Evolutionary conservation across 1,140 invertebrate species (phyloP).

Genomic region (Drosophila ogumai): DNA sequence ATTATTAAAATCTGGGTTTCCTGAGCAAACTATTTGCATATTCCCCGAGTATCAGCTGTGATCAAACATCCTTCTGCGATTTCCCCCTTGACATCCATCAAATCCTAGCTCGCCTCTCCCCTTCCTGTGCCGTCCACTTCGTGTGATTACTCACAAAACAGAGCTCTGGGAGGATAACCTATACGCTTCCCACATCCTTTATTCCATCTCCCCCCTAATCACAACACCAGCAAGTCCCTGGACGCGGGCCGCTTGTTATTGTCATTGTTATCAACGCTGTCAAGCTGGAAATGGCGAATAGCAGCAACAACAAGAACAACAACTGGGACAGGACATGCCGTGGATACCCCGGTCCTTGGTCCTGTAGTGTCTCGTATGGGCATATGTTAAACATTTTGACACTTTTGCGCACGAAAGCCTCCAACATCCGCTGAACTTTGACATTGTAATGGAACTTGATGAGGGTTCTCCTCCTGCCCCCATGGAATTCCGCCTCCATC

Average conservation of each 20-base stretch:
- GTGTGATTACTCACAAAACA: conserved; percentile 52
- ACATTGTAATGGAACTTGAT: conserved; percentile 70
- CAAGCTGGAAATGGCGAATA: conserved; percentile 52
- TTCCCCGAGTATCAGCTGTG: background rate
- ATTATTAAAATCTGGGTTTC: background rate
- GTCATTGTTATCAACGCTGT: conserved; percentile 79
- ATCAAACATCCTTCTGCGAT: conserved; percentile 6
- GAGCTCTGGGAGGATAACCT: conserved; percentile 25
- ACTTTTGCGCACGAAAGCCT: conserved; percentile 66
- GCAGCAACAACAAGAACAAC: conserved; percentile 19
- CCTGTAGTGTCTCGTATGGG: conserved; percentile 66
- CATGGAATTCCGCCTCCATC: conserved; percentile 26
- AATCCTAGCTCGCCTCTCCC: conserved; percentile 14
- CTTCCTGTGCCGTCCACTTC: conserved; percentile 28
- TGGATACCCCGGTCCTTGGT: background rate
- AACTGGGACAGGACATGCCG: conserved; percentile 18
- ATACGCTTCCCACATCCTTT: conserved; percentile 1
- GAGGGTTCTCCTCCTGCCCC: conserved; percentile 57
- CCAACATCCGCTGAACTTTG: conserved; percentile 58
- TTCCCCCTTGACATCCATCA: conserved; percentile 49
- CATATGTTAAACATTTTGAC: conserved; percentile 80
- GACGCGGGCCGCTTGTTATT: conserved; percentile 62
- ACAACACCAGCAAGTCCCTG: conserved; percentile 45
- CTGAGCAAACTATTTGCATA: background rate
- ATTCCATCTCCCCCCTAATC: conserved; percentile 33